These are phyloP conservation scores for Hesperophylax magnus DNA, from an alignment of 1,140 invertebrate species.

Conservation along the genomic window DNA sequence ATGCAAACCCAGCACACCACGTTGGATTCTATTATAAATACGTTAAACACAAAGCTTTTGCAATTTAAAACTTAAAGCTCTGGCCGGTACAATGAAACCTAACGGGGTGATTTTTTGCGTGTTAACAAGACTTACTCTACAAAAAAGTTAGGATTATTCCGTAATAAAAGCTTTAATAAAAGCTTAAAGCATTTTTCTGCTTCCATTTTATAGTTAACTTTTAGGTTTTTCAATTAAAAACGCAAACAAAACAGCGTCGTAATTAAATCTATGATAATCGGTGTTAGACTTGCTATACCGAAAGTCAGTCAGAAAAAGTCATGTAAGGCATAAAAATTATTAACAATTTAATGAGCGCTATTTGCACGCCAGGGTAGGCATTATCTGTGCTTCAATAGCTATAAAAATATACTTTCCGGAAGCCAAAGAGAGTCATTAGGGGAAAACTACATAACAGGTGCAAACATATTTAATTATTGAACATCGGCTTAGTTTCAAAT, in stretches of 20 bases:
- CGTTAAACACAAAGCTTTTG: neutral
- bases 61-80: neutral
- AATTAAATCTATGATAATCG: constrained; percentile 9
- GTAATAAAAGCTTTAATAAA: constrained; percentile 58
- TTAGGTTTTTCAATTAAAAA: neutral
- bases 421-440: too few species aligned
- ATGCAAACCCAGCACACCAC: too few species aligned
- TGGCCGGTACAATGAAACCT: constrained; percentile 40
- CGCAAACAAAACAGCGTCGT: neutral
- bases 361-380: neutral
- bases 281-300: neutral
- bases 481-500: too few species aligned
- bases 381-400: too few species aligned
- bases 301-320: neutral
- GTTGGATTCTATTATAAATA: neutral
- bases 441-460: too few species aligned
- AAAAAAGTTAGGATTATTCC: constrained; percentile 54
- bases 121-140: constrained; percentile 55
- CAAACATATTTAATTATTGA: too few species aligned
- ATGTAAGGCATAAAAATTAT: neutral
- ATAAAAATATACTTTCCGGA: too few species aligned
- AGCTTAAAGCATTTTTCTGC: constrained; percentile 22
- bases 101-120: constrained; percentile 29
- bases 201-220: too few species aligned
- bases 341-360: neutral